Evolutionary conservation across 1,140 invertebrate species (phyloP).

Genomic region (Brachionus sp.): DNA sequence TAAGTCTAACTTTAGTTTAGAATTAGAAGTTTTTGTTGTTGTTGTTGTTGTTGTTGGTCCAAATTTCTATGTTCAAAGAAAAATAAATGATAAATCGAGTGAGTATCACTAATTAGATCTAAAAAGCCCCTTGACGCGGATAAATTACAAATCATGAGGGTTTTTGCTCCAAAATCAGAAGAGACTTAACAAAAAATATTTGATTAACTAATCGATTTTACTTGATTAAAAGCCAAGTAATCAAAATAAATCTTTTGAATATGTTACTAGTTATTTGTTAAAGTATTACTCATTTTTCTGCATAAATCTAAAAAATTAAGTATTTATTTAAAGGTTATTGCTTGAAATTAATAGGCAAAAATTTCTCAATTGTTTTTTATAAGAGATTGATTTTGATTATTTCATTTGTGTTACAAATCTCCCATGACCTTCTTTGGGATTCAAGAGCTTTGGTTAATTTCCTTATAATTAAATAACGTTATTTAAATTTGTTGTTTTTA

Average conservation of each 20-base stretch:
- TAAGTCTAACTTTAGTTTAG: neutral
- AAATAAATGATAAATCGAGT: no score
- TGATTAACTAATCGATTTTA: neutral
- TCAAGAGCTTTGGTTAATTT: no score
- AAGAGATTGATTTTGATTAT: no score
- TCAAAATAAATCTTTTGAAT: neutral
- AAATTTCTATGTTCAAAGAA: no score
- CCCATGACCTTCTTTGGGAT: no score
- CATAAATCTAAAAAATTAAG: neutral
- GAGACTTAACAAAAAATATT: neutral
- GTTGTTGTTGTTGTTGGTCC: no score
- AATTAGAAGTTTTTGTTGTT: no score
- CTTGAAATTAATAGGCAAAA: neutral
- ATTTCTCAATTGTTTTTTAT: no score
- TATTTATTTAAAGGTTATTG: neutral
- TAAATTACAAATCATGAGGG: neutral
- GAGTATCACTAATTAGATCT: neutral
- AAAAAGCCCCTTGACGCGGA: neutral
- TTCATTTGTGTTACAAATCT: no score
- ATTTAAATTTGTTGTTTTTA: no score
- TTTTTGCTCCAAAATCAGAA: neutral
- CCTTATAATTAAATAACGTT: no score
- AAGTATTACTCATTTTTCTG: neutral
- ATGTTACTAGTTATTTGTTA: neutral
- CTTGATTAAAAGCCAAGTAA: neutral